Base-by-base conservation (phyloP, 2,113 vertebrate genomes). In the Balaeniceps rex region DNA sequence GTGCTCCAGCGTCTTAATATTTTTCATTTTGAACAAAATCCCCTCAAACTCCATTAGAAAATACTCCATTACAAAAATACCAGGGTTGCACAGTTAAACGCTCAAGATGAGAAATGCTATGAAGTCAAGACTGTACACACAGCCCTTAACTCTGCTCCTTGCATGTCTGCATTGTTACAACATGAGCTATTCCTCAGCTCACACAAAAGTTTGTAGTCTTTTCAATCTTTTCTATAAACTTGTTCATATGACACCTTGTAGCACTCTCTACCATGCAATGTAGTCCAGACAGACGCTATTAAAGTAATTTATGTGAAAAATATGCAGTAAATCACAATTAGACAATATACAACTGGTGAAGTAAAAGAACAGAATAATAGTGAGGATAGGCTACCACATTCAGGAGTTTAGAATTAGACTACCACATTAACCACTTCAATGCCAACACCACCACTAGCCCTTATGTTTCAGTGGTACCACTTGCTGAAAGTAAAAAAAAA, bases 241-340 rank as follows among this genome's bases (percentile, higher is more conserved):
- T 88, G 88, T 69, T 91, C 71, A 21, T 54, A 17, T 78, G 91
- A 89, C 88, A 78, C 76, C 88, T 77, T 34, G n/a, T 55, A 89
- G 60, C 76, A 60, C 54, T 42, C 69, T 70, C 64, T 74, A 49
- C 69, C 64, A 51, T 14, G 40, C 83, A 81, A 71, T 4, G 58
- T 8, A 80, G 74, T 18, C 68, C 57, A 77, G 70, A 63, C 80
- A 91, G 91, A 38, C 54, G 38, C 84, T 60, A 94, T 94, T 83
- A 78, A 77, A 78, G 42, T 88, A 88, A 92, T 87, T 86, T 92
- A 86, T 87, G 64, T 74, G 88, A 83, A 85, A 94, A 94, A 89
- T 69, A 83, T 29, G 49, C 55, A 60, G 81, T 75, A 92, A 94
- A 74, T 82, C 85, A 89, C 60, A 83, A 86, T 87, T 70, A 89